Conservation (phyloP, 1,140 invertebrate species). For the Paraescarpia echinospica region DNA sequence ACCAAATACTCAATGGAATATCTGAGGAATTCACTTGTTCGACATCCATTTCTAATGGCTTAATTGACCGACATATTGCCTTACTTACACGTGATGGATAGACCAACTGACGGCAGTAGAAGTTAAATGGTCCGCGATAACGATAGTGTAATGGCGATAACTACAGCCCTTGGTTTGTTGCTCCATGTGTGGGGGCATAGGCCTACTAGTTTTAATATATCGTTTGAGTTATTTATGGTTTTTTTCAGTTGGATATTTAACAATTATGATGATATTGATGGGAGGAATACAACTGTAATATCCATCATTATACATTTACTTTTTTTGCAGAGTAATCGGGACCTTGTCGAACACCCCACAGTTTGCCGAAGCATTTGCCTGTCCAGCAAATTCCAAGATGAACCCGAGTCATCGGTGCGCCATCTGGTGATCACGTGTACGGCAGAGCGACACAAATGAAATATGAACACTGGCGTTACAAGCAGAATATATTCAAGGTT, state of each 20-base stretch:
- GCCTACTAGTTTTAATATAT: no score
- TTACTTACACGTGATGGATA: no score
- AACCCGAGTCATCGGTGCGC: slow-evolving; percentile 82
- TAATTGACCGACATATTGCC: no score
- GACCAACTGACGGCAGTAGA: no score
- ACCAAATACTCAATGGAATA: no score
- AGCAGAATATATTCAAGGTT: background rate
- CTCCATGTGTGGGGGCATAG: no score
- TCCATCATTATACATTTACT: background rate
- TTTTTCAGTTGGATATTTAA: no score
- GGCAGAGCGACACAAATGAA: background rate
- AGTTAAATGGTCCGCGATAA: no score
- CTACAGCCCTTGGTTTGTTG: background rate
- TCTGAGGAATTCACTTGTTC: no score
- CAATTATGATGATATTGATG: background rate
- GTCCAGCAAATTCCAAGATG: slow-evolving; percentile 73
- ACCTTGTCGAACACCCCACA: slow-evolving; percentile 71
- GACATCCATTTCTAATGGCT: no score
- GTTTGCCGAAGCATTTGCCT: slow-evolving; percentile 80
- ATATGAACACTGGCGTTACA: background rate
- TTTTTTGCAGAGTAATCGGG: slow-evolving; percentile 1
- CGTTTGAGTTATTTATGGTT: no score
- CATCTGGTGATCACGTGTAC: slow-evolving; percentile 69
- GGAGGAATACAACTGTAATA: background rate
- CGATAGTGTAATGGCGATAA: no score